A percentile compares a stretch with the other conserved stretches of the same genome.
Conservation (phyloP, 2,113 vertebrate genomes). For the Strix aluco region DNA sequence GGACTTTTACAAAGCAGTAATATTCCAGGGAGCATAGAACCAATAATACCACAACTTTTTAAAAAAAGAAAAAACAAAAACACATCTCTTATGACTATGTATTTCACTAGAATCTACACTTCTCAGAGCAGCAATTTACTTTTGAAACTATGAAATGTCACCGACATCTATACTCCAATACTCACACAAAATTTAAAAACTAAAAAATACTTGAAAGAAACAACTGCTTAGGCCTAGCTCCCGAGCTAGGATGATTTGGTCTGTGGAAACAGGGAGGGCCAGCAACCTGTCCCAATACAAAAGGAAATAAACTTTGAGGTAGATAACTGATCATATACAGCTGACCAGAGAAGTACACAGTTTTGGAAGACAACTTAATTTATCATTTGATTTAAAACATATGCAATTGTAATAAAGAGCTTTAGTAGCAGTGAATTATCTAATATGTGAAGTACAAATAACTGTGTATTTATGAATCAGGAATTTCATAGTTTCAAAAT, state of each 20-base stretch:
- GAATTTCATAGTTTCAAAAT: constrained; percentile 88
- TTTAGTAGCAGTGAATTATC: constrained; percentile 81
- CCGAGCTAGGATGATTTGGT: constrained; percentile 95
- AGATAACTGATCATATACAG: constrained; percentile 94
- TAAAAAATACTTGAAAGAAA: constrained; percentile 87
- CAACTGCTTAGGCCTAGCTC: constrained; percentile 90
- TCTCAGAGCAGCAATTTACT: constrained; percentile 88
- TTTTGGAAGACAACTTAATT: constrained; percentile 91
- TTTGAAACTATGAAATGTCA: constrained; percentile 91
- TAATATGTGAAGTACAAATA: constrained; percentile 80
- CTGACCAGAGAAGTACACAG: constrained; percentile 94
- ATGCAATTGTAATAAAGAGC: constrained; percentile 82
- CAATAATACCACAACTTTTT: constrained; percentile 86
- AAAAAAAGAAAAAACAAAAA: constrained; percentile 76
- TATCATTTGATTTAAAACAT: constrained; percentile 81
- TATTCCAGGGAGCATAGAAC: constrained; percentile 87
- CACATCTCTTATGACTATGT: constrained; percentile 82
- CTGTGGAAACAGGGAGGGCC: constrained; percentile 95
- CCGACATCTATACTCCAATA: constrained; percentile 87
- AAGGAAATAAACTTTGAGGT: constrained; percentile 97
- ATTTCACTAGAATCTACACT: constrained; percentile 85
- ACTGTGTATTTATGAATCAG: constrained; percentile 83
- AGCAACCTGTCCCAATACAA: constrained; percentile 92
- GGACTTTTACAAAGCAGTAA: constrained; percentile 85
- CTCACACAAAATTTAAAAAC: constrained; percentile 85